Conservation (phyloP, 2,797 vertebrate genomes). For the Syndactyla subalaris region DNA sequence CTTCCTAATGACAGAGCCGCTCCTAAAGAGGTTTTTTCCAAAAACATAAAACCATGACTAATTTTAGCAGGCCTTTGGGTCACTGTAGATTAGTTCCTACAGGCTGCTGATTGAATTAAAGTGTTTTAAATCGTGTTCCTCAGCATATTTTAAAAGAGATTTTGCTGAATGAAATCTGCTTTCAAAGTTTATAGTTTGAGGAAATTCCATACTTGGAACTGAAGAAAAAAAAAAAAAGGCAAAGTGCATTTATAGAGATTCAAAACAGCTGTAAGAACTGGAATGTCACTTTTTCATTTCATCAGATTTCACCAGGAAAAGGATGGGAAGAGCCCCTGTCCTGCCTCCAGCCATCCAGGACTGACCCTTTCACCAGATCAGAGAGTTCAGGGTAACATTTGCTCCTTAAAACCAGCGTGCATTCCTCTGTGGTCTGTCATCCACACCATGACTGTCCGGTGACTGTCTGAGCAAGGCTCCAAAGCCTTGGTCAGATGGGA, state of each 20-base stretch:
- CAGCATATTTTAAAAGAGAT: neutral
- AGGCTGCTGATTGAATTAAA: conserved; percentile 18
- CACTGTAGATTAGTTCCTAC: neutral
- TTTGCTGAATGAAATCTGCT: neutral
- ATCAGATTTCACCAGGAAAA: neutral
- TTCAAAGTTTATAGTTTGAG: conserved; percentile 23
- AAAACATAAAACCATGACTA: neutral
- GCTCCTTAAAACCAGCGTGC: neutral
- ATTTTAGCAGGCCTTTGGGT: conserved; percentile 18
- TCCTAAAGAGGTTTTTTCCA: neutral
- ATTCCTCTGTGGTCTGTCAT: neutral
- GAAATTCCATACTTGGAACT: conserved; percentile 1
- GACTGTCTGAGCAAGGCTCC: neutral
- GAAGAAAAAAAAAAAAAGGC: neutral
- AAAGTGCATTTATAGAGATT: neutral
- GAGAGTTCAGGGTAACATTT: neutral
- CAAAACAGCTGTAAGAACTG: neutral
- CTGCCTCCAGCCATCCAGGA: neutral
- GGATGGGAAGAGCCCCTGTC: neutral
- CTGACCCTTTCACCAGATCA: neutral
- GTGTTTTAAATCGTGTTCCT: neutral
- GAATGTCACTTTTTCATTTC: neutral
- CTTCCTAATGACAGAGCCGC: neutral
- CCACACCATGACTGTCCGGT: neutral
- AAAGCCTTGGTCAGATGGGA: neutral